Percentiles rank a stretch among this genome's conserved stretches.
Evolutionary conservation across 2,797 vertebrate species (phyloP).

Genomic region (Typhlichthys subterraneus): DNA sequence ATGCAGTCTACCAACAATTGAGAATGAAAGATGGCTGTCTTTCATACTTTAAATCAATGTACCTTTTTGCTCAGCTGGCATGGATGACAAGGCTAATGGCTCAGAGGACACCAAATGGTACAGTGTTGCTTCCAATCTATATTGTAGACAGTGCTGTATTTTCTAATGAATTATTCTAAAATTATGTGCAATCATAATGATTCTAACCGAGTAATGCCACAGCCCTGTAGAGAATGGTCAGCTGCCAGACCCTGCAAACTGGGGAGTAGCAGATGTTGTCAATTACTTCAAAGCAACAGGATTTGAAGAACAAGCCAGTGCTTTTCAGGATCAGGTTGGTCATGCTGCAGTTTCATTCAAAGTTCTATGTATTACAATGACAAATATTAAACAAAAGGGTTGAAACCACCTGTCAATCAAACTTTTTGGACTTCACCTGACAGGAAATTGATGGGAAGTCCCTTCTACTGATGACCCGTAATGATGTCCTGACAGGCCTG

Average conservation of each 20-base stretch:
- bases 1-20: not conserved
- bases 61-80: constrained; percentile 73
- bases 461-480: constrained; percentile 96
- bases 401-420: constrained; percentile 1
- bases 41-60: constrained; percentile 2
- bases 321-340: constrained; percentile 95
- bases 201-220: constrained; percentile 16
- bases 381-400: not conserved
- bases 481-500: constrained; percentile 97
- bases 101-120: constrained; percentile 94
- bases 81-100: constrained; percentile 97
- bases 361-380: not conserved
- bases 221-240: constrained; percentile 93
- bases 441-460: constrained; percentile 99
- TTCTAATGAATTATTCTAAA: not conserved
- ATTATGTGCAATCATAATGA: not conserved
- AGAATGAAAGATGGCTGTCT: not conserved
- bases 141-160: not conserved
- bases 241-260: constrained; percentile 91
- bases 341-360: not conserved
- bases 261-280: constrained; percentile 94
- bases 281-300: constrained; percentile 97
- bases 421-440: constrained; percentile 45
- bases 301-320: constrained; percentile 95
- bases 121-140: constrained; percentile 1